Percentiles rank a stretch among this genome's conserved stretches.
phyloP scores from a whole-genome alignment of 2,888 invertebrate species.

The Synanthedon tipuliformis region DNA sequence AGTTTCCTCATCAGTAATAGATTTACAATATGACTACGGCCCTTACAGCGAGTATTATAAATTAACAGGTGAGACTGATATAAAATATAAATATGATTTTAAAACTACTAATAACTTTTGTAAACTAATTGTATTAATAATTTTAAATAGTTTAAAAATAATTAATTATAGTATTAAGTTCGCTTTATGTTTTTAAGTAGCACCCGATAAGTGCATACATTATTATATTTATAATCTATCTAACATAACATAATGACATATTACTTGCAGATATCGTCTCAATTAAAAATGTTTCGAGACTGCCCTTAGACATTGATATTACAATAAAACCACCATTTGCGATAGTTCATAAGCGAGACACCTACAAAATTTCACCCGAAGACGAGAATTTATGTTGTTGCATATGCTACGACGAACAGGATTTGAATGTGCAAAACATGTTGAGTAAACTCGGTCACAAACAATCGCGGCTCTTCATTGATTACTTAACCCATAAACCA shows the following conservation, averaged over 20 bases:
- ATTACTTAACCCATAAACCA: constrained; percentile 45
- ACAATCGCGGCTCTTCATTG: constrained; percentile 38
- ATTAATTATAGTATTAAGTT: background rate
- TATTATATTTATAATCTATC: background rate
- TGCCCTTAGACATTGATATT: constrained; percentile 59
- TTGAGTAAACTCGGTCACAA: constrained; percentile 25
- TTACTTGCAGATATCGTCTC: constrained; percentile 58
- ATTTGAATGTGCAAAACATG: constrained; percentile 39
- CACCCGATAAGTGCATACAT: background rate
- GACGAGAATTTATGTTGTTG: constrained; percentile 49
- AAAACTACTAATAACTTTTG: too few species aligned
- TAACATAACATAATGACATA: background rate
- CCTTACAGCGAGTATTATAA: constrained; percentile 53
- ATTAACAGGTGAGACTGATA: constrained; percentile 40
- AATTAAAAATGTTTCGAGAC: constrained; percentile 65
- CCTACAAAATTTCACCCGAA: constrained; percentile 39
- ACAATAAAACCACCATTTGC: constrained; percentile 62
- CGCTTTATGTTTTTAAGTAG: background rate
- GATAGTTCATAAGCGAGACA: constrained; percentile 40
- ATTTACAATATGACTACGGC: constrained; percentile 62
- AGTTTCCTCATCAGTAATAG: constrained; percentile 54
- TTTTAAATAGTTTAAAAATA: background rate
- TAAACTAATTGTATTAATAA: too few species aligned
- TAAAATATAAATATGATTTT: too few species aligned
- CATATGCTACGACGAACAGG: constrained; percentile 42